phyloP scores from a whole-genome alignment of 2,888 invertebrate genomes.

The Heliconius charithonia region DNA sequence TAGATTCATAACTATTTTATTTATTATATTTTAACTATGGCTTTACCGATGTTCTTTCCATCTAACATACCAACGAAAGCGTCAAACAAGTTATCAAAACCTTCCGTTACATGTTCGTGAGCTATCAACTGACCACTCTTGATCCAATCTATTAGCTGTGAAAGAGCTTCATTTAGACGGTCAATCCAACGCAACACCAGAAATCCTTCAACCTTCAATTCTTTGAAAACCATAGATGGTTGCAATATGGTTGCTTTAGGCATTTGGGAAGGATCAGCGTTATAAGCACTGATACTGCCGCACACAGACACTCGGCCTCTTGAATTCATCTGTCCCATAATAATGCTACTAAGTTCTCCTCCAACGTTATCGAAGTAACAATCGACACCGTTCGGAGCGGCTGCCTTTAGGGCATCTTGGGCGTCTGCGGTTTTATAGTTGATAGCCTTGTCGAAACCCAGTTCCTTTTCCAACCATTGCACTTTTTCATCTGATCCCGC shows the following conservation, averaged over 20 bases:
- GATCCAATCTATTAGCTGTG: constrained; percentile 84
- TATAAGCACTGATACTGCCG: constrained; percentile 69
- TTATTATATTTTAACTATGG: constrained; percentile 84
- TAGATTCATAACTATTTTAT: constrained; percentile 42
- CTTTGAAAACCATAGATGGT: constrained; percentile 79
- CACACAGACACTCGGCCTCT: constrained; percentile 59
- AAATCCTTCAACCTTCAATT: constrained; percentile 87
- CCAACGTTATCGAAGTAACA: constrained; percentile 90
- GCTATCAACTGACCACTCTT: constrained; percentile 86
- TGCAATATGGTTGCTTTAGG: constrained; percentile 78
- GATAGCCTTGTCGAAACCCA: constrained; percentile 86
- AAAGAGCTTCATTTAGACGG: constrained; percentile 83
- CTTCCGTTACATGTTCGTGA: constrained; percentile 86
- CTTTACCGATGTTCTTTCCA: constrained; percentile 88
- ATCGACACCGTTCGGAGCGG: constrained; percentile 87
- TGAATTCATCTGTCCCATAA: constrained; percentile 84
- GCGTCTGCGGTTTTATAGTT: constrained; percentile 87
- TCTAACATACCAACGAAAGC: constrained; percentile 86
- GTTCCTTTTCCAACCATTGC: constrained; percentile 84
- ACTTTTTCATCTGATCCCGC: constrained; percentile 88
- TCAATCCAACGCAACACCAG: constrained; percentile 76
- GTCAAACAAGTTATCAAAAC: constrained; percentile 87
- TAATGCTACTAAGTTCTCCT: constrained; percentile 82
- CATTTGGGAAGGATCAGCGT: constrained; percentile 55
- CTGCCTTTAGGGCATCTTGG: constrained; percentile 78